Evolutionary conservation across 2,888 invertebrate genomes (phyloP).

Genomic region (Apamea anceps): DNA sequence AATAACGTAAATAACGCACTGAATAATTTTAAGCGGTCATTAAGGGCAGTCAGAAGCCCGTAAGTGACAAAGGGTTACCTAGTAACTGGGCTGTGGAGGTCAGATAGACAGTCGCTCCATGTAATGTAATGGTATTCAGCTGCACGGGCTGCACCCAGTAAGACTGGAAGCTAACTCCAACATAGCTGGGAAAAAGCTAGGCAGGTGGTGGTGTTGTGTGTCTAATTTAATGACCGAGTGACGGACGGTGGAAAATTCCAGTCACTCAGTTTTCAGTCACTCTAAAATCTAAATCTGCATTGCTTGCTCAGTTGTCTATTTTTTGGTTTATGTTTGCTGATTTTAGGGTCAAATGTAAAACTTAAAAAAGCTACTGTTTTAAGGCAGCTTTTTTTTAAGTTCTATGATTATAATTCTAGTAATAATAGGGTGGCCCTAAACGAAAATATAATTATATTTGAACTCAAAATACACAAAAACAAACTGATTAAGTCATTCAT

Average conservation of each 20-base stretch:
- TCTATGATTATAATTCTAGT: not conserved
- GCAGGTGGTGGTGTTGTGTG: not conserved
- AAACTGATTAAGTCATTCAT: not conserved
- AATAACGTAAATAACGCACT: too few relatives aligned
- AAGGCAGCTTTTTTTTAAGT: not conserved
- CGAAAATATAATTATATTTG: not conserved
- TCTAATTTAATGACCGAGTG: not conserved
- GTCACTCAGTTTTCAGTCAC: not conserved
- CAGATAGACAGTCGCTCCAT: not conserved
- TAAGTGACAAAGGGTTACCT: not conserved
- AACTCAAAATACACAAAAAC: not conserved
- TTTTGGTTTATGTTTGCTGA: not conserved
- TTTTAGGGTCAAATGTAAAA: not conserved
- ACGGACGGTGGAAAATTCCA: not conserved
- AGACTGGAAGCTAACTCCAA: not conserved
- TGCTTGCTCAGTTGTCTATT: too few relatives aligned
- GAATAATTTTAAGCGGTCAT: not conserved
- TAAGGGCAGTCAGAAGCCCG: not conserved
- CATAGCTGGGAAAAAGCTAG: not conserved
- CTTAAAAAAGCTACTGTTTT: not conserved
- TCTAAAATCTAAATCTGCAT: not conserved
- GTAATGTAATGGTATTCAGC: not conserved
- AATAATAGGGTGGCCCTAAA: not conserved
- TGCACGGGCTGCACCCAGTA: not conserved
- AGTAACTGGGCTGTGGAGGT: not conserved